Evolutionary conservation across 2,888 invertebrate species (phyloP).

Genomic region (Eilema griseolum): DNA sequence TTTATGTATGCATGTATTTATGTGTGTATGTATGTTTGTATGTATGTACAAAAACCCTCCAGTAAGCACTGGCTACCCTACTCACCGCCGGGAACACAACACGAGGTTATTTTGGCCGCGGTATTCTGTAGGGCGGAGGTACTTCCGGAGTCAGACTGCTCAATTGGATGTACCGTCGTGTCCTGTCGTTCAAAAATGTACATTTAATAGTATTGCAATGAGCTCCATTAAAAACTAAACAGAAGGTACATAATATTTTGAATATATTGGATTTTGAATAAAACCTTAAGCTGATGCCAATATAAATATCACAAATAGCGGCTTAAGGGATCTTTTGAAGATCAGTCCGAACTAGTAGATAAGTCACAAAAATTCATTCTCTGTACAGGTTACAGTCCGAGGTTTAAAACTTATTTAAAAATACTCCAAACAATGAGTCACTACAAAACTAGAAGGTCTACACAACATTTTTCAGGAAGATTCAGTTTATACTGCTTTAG

Average conservation of each 20-base stretch:
- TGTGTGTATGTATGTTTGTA: no score
- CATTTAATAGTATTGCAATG: constrained; percentile 66
- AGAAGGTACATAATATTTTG: constrained; percentile 49
- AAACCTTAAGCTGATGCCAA: constrained; percentile 71
- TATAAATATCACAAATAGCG: constrained; percentile 81
- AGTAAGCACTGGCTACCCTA: no score
- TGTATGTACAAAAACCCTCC: no score
- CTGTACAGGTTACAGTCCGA: constrained; percentile 80
- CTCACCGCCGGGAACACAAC: no score
- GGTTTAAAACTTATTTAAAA: constrained; percentile 85
- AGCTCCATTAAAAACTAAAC: constrained; percentile 60
- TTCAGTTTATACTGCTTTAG: constrained; percentile 65
- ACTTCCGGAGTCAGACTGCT: no score
- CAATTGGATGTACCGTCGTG: no score
- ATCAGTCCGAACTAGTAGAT: constrained; percentile 60
- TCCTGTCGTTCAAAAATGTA: constrained; percentile 64
- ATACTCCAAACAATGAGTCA: constrained; percentile 79
- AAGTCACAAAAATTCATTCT: constrained; percentile 80
- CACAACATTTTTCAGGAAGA: constrained; percentile 76
- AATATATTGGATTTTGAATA: constrained; percentile 56
- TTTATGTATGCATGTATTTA: no score
- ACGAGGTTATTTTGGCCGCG: no score
- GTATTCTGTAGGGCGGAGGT: no score
- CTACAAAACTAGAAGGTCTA: constrained; percentile 80
- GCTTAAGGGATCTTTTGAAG: constrained; percentile 69